Evolutionary conservation across 2,113 vertebrate species (phyloP).

Genomic region (Tyto alba): DNA sequence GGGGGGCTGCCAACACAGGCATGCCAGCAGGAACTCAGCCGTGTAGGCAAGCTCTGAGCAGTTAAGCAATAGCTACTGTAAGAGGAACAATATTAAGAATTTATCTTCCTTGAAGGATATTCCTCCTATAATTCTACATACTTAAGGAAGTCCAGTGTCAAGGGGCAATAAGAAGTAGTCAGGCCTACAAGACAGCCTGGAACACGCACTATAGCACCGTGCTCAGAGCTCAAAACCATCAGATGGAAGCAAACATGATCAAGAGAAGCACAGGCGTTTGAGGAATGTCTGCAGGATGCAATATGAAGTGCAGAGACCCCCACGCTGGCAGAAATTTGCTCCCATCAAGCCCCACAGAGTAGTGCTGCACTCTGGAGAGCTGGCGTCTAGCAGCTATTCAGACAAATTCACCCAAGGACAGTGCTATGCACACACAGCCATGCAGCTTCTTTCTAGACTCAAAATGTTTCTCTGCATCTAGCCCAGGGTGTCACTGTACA

Average conservation of each 20-base stretch:
- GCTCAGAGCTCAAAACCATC: background rate
- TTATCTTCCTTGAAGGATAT: background rate
- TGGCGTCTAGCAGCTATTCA: background rate
- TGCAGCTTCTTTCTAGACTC: background rate
- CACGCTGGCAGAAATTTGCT: background rate
- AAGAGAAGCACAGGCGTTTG: background rate
- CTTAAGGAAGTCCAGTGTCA: background rate
- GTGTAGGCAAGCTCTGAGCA: background rate
- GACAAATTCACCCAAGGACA: background rate
- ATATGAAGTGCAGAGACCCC: background rate
- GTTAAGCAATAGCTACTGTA: background rate
- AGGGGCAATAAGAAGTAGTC: background rate
- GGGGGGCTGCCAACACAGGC: too few relatives aligned
- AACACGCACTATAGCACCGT: rapidly evolving
- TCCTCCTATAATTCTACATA: background rate
- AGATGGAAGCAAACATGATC: rapidly evolving
- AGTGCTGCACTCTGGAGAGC: rapidly evolving
- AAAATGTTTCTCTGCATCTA: background rate
- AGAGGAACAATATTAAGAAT: background rate
- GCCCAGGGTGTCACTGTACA: background rate
- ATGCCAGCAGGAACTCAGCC: background rate
- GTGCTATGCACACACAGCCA: rapidly evolving
- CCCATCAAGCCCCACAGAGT: rapidly evolving
- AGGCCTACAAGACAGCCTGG: background rate
- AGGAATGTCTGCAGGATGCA: background rate